Base-by-base conservation (phyloP, 2,797 vertebrate genomes). In the Echeneis naucrates region DNA sequence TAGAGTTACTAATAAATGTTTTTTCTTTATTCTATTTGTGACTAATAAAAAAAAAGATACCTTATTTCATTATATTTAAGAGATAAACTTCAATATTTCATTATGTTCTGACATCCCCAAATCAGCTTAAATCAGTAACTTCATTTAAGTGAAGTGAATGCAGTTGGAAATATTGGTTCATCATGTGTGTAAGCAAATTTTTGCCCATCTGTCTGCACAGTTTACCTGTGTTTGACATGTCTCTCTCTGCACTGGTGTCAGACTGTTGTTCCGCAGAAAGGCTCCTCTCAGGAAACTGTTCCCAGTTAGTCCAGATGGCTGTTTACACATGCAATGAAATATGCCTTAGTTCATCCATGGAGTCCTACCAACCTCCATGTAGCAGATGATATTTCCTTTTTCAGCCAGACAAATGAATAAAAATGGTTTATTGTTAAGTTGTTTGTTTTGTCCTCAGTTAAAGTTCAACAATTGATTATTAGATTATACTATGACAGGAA, bases 261-360 rank as follows among this genome's bases (percentile, higher is more conserved):
- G 48, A 40, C 55, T 17, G 8, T 37, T 33, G 65, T 52, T 71
- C 38, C 53, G 66, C 38, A 19, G 21, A n/a, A n/a, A 47, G 32
- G 56, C 61, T 65, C 59, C 32, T 54, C 50, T 71, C 65, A 59
- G 73, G 57, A 75, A 72, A 78, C 58, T 60, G 64, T 63, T 57
- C 72, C 70, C 68, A 58, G 59, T 81, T 52, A 44, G 71, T 78
- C 62, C 84, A 85, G 68, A 85, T 59, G 71, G 71, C 72, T 83
- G 66, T 73, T 78, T 55, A 66, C 66, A 68, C 27, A 81, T 14
- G 7, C 64, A 45, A 69, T 0, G 38, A 55, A 61, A 80, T 54
- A 30, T 64, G 61, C 60, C 70, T 3, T 13, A 38, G 27, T 77
- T 57, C 57, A 35, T 62, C 56, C 57, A 54, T 51, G 55, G 37